Conservation (phyloP, 2,797 vertebrate genomes). For the Argya squamiceps region DNA sequence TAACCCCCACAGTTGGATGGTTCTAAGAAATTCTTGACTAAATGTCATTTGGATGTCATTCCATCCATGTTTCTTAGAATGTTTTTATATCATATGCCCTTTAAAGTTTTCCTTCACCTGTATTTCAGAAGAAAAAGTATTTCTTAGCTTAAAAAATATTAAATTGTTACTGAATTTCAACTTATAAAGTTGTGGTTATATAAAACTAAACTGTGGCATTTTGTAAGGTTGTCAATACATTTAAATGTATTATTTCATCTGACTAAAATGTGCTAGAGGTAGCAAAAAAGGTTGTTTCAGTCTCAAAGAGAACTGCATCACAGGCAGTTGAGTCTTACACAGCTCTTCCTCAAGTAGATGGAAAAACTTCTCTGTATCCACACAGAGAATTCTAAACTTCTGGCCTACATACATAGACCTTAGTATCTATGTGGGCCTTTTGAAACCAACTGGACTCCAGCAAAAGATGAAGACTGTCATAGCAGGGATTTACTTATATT, state of each 20-base stretch:
- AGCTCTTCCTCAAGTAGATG: background rate
- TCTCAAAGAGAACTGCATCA: background rate
- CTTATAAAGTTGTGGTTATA: background rate
- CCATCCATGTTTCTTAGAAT: background rate
- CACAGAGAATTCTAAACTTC: background rate
- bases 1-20: background rate
- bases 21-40: conserved; percentile 11
- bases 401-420: background rate
- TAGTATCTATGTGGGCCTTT: background rate
- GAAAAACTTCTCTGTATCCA: background rate
- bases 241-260: background rate
- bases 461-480: background rate
- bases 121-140: background rate
- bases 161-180: background rate
- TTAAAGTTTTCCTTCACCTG: background rate
- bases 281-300: background rate
- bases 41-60: background rate
- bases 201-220: background rate
- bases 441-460: background rate
- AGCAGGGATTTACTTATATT: background rate
- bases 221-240: background rate
- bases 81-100: background rate
- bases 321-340: background rate
- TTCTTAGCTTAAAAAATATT: background rate
- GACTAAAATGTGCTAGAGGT: background rate